phyloP scores from a whole-genome alignment of 2,888 invertebrate genomes.

The Smittia sp. region DNA sequence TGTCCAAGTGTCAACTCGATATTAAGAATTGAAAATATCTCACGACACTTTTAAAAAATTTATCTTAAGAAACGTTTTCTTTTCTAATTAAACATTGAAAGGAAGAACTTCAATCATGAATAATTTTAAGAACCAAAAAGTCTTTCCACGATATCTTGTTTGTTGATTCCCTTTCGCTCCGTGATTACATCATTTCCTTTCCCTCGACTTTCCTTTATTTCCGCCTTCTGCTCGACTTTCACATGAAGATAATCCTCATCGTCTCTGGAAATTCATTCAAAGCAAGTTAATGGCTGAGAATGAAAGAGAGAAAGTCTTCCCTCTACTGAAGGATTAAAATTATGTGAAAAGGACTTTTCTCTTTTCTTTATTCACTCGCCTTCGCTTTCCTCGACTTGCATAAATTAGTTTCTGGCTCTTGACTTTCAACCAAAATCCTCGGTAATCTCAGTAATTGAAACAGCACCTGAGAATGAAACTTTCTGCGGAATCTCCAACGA shows the following conservation, averaged over 20 bases:
- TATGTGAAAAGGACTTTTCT: conserved; percentile 8
- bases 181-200: conserved; percentile 4
- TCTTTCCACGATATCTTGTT: too few relatives aligned
- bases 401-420: neutral
- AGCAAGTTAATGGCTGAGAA: neutral
- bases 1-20: too few relatives aligned
- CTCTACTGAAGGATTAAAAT: conserved; percentile 5
- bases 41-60: too few relatives aligned
- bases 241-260: conserved; percentile 3
- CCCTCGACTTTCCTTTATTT: conserved; percentile 8
- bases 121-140: too few relatives aligned
- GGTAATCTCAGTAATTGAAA: neutral
- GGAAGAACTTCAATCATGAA: too few relatives aligned
- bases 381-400: neutral
- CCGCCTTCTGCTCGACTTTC: neutral
- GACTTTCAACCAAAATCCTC: neutral
- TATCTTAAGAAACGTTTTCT: too few relatives aligned
- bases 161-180: neutral
- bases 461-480: conserved; percentile 3
- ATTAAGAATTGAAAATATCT: too few relatives aligned
- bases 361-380: neutral
- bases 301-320: neutral
- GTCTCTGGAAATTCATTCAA: neutral
- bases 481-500: neutral
- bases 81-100: too few relatives aligned